Conservation (phyloP, 2,888 invertebrate genomes). For the Agonopterix alstromeriana region DNA sequence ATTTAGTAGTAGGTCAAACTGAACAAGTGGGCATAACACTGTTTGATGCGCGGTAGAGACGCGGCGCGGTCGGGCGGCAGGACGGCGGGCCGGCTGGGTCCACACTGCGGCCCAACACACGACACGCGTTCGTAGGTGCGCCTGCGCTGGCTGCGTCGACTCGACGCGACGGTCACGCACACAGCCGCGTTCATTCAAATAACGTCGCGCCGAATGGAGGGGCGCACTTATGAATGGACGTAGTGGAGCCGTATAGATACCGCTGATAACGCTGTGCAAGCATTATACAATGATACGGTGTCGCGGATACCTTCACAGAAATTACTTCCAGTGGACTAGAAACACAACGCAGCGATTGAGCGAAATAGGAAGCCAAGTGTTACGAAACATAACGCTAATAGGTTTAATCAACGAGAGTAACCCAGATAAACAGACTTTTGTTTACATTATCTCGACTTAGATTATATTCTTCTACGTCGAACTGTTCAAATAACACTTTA, state of each 20-base stretch:
- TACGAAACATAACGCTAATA: conserved; percentile 18
- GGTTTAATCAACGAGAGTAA: conserved; percentile 20
- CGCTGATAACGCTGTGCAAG: conserved; percentile 60
- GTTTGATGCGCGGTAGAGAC: conserved; percentile 25
- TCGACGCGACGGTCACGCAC: conserved; percentile 30
- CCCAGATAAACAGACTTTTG: conserved; percentile 19
- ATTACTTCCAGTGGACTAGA: conserved; percentile 24
- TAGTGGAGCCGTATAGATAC: conserved; percentile 61
- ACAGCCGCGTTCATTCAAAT: conserved; percentile 58
- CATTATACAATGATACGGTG: conserved; percentile 49
- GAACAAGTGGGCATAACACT: conserved; percentile 58
- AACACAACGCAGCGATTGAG: conserved; percentile 19
- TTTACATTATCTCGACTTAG: conserved; percentile 14
- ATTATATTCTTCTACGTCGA: neutral
- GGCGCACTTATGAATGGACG: conserved; percentile 73
- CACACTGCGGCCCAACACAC: conserved; percentile 38
- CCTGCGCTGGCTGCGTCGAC: conserved; percentile 31
- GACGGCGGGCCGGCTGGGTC: conserved; percentile 43
- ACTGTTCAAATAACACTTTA: neutral
- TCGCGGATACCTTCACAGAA: conserved; percentile 21
- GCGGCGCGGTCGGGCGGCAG: conserved; percentile 36
- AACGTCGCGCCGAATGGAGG: conserved; percentile 34
- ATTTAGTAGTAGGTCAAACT: conserved; percentile 48
- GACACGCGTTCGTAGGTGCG: conserved; percentile 40
- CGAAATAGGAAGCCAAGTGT: conserved; percentile 26